These are phyloP conservation scores for Drepana falcataria DNA, from an alignment of 2,888 invertebrate genomes.

Conservation along the genomic window DNA sequence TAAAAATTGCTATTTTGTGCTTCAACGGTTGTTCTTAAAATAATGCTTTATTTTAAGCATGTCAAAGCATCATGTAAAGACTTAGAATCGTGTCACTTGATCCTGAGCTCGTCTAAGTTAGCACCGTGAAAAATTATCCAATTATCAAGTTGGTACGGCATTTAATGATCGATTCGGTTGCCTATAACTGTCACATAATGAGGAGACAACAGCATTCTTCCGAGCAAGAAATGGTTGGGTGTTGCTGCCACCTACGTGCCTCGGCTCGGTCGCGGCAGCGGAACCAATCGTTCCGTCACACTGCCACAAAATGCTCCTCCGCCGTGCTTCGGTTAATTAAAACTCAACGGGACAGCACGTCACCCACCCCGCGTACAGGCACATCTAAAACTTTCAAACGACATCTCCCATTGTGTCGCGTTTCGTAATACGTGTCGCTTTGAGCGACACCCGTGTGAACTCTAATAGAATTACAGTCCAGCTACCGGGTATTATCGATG, in stretches of 20 bases:
- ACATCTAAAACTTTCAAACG: constrained; percentile 47
- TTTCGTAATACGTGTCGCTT: constrained; percentile 46
- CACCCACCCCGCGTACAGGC: constrained; percentile 47
- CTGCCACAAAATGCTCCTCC: constrained; percentile 60
- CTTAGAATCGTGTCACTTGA: constrained; percentile 37
- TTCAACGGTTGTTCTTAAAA: constrained; percentile 11
- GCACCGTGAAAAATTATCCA: constrained; percentile 64
- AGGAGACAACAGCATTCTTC: constrained; percentile 63
- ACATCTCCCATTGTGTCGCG: constrained; percentile 57
- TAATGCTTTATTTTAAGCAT: constrained; percentile 28
- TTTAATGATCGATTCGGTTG: constrained; percentile 59
- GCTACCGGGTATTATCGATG: constrained; percentile 59
- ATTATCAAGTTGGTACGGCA: constrained; percentile 60
- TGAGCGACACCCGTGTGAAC: constrained; percentile 47
- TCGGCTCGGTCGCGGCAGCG: constrained; percentile 46
- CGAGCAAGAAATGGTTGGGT: constrained; percentile 62
- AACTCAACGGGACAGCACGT: constrained; percentile 67
- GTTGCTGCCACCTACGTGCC: constrained; percentile 69
- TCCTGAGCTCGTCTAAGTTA: constrained; percentile 48
- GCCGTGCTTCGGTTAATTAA: constrained; percentile 70
- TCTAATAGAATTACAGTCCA: constrained; percentile 54
- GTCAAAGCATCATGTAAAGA: constrained; percentile 32
- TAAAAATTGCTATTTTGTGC: too few relatives aligned
- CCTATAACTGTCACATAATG: constrained; percentile 63
- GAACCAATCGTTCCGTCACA: constrained; percentile 71